Percentiles rank a stretch among this genome's conserved stretches.
phyloP scores from a whole-genome alignment of 2,797 vertebrate genomes.

The Thalassophryne amazonica region DNA sequence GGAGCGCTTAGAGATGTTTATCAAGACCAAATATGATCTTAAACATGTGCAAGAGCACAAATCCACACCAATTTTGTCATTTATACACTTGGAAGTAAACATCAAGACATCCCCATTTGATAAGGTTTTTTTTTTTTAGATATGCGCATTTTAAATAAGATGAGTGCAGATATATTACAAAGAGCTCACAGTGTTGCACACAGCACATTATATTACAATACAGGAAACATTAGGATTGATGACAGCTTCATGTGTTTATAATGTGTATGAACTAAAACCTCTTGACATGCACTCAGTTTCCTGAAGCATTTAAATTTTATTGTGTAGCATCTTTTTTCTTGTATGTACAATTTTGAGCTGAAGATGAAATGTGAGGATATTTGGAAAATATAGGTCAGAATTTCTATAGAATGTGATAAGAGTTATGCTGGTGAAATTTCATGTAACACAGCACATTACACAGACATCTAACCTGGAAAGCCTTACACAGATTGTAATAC shows the following conservation, averaged over 20 bases:
- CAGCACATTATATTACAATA: slow-evolving; percentile 50
- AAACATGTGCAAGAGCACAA: slow-evolving; percentile 35
- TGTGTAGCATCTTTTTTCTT: slow-evolving; percentile 37
- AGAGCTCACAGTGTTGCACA: slow-evolving; percentile 52
- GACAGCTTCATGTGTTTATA: slow-evolving; percentile 38
- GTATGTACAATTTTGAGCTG: slow-evolving; percentile 52
- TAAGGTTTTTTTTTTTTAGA: slow-evolving; percentile 22
- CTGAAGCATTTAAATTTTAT: slow-evolving; percentile 30
- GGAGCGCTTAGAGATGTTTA: slow-evolving; percentile 35
- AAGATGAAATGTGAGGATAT: slow-evolving; percentile 12
- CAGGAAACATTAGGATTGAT: slow-evolving; percentile 45
- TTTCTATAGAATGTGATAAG: no score
- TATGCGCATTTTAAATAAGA: slow-evolving; percentile 32
- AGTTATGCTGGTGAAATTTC: no score
- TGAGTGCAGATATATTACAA: slow-evolving; percentile 42
- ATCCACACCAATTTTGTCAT: slow-evolving; percentile 12
- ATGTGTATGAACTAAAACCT: slow-evolving; percentile 42
- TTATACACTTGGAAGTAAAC: slow-evolving; percentile 23
- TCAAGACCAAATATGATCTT: slow-evolving; percentile 38
- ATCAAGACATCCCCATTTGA: slow-evolving; percentile 23
- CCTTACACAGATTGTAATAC: slow-evolving; percentile 4
- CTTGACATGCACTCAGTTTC: slow-evolving; percentile 38
- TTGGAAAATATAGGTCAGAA: no score
- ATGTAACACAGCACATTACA: no score
- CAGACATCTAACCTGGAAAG: slow-evolving; percentile 22